Evolutionary conservation across 2,113 vertebrate genomes (phyloP).

Genomic region (Alectura lathami): DNA sequence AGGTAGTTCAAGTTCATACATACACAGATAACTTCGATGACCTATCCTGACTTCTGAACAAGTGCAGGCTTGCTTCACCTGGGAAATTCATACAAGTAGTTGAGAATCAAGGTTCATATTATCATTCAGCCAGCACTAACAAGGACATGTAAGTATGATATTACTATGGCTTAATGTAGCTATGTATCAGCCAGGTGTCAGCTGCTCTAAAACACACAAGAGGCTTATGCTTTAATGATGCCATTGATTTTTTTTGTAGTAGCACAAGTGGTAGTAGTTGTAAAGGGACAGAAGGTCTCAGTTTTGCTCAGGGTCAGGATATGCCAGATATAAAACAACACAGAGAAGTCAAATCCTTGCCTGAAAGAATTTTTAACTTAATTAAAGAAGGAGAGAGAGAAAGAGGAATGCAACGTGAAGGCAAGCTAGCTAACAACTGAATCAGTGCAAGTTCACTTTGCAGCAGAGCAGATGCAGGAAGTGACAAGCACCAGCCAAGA

Average conservation of each 20-base stretch:
- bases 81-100: slow-evolving; percentile 7
- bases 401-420: neutral
- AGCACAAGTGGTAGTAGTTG: neutral
- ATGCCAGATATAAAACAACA: neutral
- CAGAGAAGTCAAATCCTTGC: neutral
- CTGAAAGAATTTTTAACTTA: neutral
- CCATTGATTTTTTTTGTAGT: neutral
- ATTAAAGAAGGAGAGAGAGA: neutral
- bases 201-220: neutral
- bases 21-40: neutral
- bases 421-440: neutral
- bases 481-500: neutral
- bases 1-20: neutral
- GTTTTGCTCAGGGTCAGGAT: neutral
- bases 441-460: neutral
- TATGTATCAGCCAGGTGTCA: slow-evolving; percentile 1
- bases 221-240: slow-evolving; percentile 22
- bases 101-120: neutral
- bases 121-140: slow-evolving; percentile 5
- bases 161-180: neutral
- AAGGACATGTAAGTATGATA: slow-evolving; percentile 30
- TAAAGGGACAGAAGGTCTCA: neutral
- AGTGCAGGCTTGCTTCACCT: neutral
- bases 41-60: neutral
- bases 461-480: neutral